Evolutionary conservation across 2,797 vertebrate genomes (phyloP), one percentile per base, ranked within the genome.

Genomic region (Tragopan temminckii): DNA sequence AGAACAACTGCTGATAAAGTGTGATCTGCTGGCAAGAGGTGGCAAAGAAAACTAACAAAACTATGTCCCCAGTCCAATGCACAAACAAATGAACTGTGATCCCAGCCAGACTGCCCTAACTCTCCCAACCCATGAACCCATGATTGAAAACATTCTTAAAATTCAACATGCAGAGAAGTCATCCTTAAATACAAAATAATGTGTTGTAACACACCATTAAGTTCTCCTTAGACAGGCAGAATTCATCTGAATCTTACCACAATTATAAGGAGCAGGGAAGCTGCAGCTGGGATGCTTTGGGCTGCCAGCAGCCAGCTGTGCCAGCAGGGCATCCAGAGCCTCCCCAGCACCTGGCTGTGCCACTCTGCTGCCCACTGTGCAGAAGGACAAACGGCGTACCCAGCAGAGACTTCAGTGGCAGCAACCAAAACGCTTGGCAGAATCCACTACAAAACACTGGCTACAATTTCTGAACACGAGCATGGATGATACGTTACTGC

Each of bases 151-250:
- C 59, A 94, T 79, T 61, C 36, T 85, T 85, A 92, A 11, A 43
- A 85, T 77, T 91, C 71, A 83, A 64, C 69, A 89, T 81, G 85
- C 66, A 92, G 71, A 94, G n/a, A 89, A 93, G 87, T 93, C 61
- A 85, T 58, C 76, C 67, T 85, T 89, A 92, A 88, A 92, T 68
- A 75, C 55, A 64, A 63, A 89, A 89, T 83, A 80, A 89, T 12
- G 29, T 29, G 81, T 18, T 81, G 70, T 62, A 40, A 90, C 57
- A 89, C 69, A 57, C 59, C 75, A 79, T 81, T 91, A 96, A 95
- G 85, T 80, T 91, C 72, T 87, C 85, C 89, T 87, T 36, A 94
- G 80, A 57, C 24, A 61, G 75, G 53, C 53, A 91, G 75, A 95
- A 91, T 88, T 88, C 66, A 31, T 42, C 78, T 81, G 78, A 85